These are phyloP conservation scores for Teleogryllus occipitalis DNA, from an alignment of 1,140 invertebrate species.

Conservation along the genomic window DNA sequence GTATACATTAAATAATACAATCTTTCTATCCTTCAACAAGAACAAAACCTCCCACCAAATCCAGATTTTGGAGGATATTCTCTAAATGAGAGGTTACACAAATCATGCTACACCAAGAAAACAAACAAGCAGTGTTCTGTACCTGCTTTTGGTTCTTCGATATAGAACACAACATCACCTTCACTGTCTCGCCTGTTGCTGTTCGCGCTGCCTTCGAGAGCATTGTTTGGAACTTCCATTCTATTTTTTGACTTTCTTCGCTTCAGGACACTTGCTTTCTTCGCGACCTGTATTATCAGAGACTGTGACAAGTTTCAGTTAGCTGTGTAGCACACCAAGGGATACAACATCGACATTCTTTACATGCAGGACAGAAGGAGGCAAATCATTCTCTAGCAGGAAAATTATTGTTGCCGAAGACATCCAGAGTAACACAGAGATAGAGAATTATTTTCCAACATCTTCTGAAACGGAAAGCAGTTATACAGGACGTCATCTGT, in stretches of 20 bases:
- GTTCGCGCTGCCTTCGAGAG: conserved; percentile 27
- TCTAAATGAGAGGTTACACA: not conserved
- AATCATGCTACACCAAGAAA: conserved; percentile 7
- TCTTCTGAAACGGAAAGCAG: too few species aligned
- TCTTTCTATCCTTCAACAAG: too few species aligned
- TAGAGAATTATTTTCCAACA: too few species aligned
- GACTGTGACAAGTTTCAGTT: conserved; percentile 37
- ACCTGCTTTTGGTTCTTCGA: conserved; percentile 58
- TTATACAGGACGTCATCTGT: too few species aligned
- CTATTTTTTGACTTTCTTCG: conserved; percentile 57
- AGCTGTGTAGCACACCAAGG: not conserved
- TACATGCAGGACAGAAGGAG: too few species aligned
- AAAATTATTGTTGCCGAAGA: too few species aligned
- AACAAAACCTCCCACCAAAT: not conserved
- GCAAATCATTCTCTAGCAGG: too few species aligned
- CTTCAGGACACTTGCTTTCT: conserved; percentile 62
- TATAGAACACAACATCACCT: conserved; percentile 60
- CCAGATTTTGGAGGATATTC: too few species aligned
- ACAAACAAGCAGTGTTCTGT: not conserved
- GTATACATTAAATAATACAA: too few species aligned
- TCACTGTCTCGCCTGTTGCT: conserved; percentile 46
- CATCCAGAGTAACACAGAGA: too few species aligned
- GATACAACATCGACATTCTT: not conserved
- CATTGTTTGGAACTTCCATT: conserved; percentile 46
- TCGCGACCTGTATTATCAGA: conserved; percentile 62